A percentile compares a stretch with the other conserved stretches of the same genome.
Conservation (phyloP, 30 jellyfish, hydroid and myxozoan genomes). For the Cassiopea xamachana region DNA sequence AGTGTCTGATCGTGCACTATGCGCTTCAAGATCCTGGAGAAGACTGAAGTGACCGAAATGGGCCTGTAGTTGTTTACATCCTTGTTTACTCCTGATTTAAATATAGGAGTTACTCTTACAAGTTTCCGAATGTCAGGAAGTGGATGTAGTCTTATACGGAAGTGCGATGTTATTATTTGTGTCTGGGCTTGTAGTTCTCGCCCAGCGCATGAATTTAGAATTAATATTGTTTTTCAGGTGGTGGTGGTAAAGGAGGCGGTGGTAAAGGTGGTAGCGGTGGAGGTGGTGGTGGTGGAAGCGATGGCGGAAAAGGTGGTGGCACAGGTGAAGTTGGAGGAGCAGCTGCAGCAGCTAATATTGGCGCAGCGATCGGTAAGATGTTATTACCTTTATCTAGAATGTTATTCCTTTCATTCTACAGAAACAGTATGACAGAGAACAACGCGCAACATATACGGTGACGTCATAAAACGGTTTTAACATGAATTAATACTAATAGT, state of each 20-base stretch:
- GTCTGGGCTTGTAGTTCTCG: too few species aligned
- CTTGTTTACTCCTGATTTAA: too few species aligned
- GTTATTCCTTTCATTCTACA: too few species aligned
- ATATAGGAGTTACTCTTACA: too few species aligned
- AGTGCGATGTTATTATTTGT: too few species aligned
- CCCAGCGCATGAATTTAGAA: background rate
- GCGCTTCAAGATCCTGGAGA: too few species aligned
- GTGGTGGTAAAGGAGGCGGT: conserved; percentile 89
- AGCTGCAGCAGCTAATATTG: conserved; percentile 96
- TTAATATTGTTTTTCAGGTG: conserved; percentile 46
- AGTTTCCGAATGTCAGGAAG: too few species aligned
- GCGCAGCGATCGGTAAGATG: conserved; percentile 94
- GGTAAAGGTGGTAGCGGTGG: conserved; percentile 81
- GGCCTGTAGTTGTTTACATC: too few species aligned
- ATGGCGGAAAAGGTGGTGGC: conserved; percentile 91
- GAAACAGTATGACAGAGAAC: too few species aligned
- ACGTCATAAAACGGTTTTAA: background rate
- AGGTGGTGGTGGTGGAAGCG: conserved; percentile 93
- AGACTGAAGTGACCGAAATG: too few species aligned
- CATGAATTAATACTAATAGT: background rate
- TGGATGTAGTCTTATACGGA: too few species aligned
- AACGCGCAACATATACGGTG: background rate
- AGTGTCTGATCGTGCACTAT: too few species aligned
- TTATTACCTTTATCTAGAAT: background rate
- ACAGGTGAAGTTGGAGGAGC: conserved; percentile 90